These are phyloP conservation scores for Maccullochella peelii DNA, from an alignment of 2,113 vertebrate species.

Conservation along the genomic window DNA sequence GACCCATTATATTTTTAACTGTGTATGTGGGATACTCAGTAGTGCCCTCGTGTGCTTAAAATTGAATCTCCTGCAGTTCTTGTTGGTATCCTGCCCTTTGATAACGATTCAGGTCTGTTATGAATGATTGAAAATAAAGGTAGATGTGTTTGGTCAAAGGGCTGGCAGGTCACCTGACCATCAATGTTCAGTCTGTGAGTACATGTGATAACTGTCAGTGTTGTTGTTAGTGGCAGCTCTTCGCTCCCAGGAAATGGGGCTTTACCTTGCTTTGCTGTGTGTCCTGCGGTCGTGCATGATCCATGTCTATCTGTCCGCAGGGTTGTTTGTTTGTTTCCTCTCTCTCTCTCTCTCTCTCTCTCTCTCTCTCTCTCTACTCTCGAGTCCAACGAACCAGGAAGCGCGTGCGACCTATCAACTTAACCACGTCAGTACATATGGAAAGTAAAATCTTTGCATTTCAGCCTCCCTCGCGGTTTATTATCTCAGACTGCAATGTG, in stretches of 20 bases:
- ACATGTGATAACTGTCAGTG: not conserved
- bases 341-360: not conserved
- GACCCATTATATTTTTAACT: not conserved
- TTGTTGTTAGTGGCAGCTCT: not conserved
- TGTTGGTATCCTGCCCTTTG: not conserved
- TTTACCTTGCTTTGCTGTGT: constrained; percentile 60
- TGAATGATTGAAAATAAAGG: not conserved
- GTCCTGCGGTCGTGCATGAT: constrained; percentile 27
- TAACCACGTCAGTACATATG: not conserved
- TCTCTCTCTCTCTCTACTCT: not conserved
- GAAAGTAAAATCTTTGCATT: constrained; percentile 3
- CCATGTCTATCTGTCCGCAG: constrained; percentile 38
- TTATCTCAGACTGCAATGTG: no score
- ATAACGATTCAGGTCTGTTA: not conserved
- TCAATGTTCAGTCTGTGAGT: not conserved
- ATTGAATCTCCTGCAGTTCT: not conserved
- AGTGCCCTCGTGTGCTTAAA: not conserved
- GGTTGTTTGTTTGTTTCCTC: no score
- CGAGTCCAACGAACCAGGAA: constrained; percentile 44
- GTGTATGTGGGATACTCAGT: not conserved
- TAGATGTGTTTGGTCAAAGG: no score
- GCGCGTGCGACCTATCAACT: not conserved
- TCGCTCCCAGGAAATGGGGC: not conserved
- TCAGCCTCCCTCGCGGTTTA: not conserved
- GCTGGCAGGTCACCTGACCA: not conserved